Evolutionary conservation across 2,797 vertebrate species (phyloP), one percentile per base, ranked within the genome.

Genomic region (Poeciliopsis turneri): DNA sequence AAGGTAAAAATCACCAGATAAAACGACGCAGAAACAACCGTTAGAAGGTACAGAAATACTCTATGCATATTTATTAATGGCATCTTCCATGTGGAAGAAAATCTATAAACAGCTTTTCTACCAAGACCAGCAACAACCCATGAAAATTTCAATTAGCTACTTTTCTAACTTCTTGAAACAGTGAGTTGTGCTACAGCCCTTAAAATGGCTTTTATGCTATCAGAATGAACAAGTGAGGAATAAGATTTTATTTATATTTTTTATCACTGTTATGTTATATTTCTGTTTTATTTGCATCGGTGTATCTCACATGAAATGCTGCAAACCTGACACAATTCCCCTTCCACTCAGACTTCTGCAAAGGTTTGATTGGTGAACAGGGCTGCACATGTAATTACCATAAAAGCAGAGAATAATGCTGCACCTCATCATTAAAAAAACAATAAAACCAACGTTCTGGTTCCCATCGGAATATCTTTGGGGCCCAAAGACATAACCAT

Each of bases 401-500:
- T 43, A 43, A 69, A 43, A 69, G 9, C 36, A 69, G 23, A n/a
- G 36, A 43, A 36, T 43, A 41, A 69, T 15, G 43, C 39, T 43
- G 11, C 20, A 1, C 25, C 4, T 8, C 18, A 12, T 39, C 39
- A 41, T 25, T 25, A 41, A 23, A 68, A 68, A 18, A 68, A 68
- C 64, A 68, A 39, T 43, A 43, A 43, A 25, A n/a, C 66, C 66
- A 43, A 43, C 7, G 20, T 43, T 41, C 5, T n/a, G 6, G 36
- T 69, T 69, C 66, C 66, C 2, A n/a, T 11, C 36, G 5, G 39
- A 69, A 16, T 59, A 33, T 23, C 78, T 20, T 45, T 68, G 13
- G 68, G 36, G 75, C 90, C 80, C 70, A 83, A 86, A 81, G 88
- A 90, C 79, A 83, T 80, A 89, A 92, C 90, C 90, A 90, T 55